Conservation (phyloP, 2,113 vertebrate species). For the Caloenas nicobarica region DNA sequence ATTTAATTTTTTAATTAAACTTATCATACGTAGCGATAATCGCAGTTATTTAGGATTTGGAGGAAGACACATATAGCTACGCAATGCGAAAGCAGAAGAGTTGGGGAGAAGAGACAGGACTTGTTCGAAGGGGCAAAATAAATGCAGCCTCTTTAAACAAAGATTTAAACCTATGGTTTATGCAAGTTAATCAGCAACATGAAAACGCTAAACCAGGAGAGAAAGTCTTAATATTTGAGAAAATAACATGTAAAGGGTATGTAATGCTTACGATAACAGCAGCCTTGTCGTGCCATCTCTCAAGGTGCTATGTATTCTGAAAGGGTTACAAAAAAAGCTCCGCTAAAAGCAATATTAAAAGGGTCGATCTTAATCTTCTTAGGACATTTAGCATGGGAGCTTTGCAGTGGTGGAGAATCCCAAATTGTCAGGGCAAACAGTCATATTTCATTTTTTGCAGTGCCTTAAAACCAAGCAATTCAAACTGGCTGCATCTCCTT, state of each 20-base stretch:
- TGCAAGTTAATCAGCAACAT: not conserved
- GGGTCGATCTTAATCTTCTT: conserved; percentile 48
- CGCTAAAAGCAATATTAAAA: conserved; percentile 55
- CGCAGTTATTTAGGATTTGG: not conserved
- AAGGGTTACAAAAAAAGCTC: conserved; percentile 36
- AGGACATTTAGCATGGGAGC: conserved; percentile 35
- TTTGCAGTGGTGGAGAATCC: not conserved
- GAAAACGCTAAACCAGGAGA: not conserved
- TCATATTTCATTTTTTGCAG: not conserved
- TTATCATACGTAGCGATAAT: not conserved
- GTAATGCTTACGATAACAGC: not conserved
- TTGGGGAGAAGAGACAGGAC: not conserved
- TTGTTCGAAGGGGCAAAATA: not conserved
- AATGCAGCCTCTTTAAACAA: not conserved
- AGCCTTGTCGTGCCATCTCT: not conserved
- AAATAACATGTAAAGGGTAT: not conserved
- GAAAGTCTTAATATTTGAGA: not conserved
- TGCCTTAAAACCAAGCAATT: not conserved
- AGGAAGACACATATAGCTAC: not conserved
- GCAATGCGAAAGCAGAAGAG: not conserved
- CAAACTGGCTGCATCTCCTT: not conserved
- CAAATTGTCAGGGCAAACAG: not conserved
- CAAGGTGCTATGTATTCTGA: not conserved
- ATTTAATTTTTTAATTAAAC: conserved; percentile 6
- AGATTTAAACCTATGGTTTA: not conserved